Conservation (phyloP, 2,888 invertebrate genomes). For the Girardia tigrina region DNA sequence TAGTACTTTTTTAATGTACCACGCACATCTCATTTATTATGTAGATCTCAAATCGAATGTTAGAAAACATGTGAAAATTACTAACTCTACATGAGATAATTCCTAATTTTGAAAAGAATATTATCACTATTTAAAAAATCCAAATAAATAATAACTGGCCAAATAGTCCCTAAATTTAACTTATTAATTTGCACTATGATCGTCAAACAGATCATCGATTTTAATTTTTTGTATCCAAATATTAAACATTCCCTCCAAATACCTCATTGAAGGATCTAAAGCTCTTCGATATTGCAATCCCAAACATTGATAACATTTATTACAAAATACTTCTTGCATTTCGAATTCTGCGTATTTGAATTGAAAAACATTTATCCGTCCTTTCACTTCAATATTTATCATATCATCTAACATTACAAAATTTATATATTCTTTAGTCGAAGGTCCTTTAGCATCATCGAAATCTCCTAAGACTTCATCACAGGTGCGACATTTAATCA, state of each 20-base stretch:
- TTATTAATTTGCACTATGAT: not conserved
- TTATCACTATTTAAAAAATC: too few species aligned
- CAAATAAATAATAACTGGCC: too few species aligned
- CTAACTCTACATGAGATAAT: too few species aligned
- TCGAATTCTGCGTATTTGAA: constrained; percentile 12
- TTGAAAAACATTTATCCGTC: not conserved
- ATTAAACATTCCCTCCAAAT: constrained; percentile 13
- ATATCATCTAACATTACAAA: constrained; percentile 5
- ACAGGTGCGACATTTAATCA: not conserved
- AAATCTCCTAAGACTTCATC: not conserved
- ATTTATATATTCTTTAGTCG: not conserved
- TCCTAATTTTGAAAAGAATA: too few species aligned
- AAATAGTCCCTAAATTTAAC: not conserved
- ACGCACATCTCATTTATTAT: too few species aligned
- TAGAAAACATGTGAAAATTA: too few species aligned
- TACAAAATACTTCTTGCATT: constrained; percentile 18
- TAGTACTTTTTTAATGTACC: too few species aligned
- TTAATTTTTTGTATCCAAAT: not conserved
- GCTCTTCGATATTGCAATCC: not conserved
- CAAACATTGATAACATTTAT: constrained; percentile 8
- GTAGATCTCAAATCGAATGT: too few species aligned
- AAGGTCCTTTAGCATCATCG: not conserved
- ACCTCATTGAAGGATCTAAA: not conserved
- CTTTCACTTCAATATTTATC: constrained; percentile 1
- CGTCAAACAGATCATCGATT: not conserved